A percentile compares a stretch with the other conserved stretches of the same genome.
Conservation (phyloP, 64 coral and sea anemone species). For the Acropora yongei region DNA sequence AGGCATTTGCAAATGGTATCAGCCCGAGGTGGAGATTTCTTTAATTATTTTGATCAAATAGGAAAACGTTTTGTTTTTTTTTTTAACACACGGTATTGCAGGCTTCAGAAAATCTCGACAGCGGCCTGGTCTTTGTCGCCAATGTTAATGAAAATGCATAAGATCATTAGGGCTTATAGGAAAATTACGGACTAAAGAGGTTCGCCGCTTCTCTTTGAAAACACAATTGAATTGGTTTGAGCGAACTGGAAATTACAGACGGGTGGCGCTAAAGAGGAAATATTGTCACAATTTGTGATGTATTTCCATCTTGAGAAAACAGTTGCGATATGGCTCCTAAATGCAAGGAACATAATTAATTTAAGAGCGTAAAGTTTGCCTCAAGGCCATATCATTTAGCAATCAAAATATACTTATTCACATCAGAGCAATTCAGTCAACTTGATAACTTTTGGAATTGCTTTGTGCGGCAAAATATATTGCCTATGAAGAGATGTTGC, state of each 20-base stretch:
- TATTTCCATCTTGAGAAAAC: neutral
- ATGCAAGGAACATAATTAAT: neutral
- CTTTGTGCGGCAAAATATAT: neutral
- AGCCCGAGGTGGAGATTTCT: no score
- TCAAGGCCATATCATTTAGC: constrained; percentile 3
- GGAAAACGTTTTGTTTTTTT: no score
- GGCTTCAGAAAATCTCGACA: no score
- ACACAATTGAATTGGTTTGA: neutral
- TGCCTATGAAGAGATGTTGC: neutral
- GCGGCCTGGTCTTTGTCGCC: no score
- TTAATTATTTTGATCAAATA: no score
- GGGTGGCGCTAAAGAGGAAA: neutral
- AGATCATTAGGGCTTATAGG: no score
- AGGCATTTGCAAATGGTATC: no score
- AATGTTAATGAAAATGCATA: no score
- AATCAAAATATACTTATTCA: constrained; percentile 34
- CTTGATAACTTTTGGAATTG: neutral
- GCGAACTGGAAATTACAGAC: no score
- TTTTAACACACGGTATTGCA: no score
- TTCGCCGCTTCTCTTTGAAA: neutral
- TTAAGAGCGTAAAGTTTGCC: neutral
- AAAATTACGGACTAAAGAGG: no score
- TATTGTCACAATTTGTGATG: neutral
- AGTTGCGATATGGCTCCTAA: neutral
- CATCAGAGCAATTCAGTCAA: neutral